Conservation (phyloP, 2,113 vertebrate genomes). For the Lichenostomus cassidix region DNA sequence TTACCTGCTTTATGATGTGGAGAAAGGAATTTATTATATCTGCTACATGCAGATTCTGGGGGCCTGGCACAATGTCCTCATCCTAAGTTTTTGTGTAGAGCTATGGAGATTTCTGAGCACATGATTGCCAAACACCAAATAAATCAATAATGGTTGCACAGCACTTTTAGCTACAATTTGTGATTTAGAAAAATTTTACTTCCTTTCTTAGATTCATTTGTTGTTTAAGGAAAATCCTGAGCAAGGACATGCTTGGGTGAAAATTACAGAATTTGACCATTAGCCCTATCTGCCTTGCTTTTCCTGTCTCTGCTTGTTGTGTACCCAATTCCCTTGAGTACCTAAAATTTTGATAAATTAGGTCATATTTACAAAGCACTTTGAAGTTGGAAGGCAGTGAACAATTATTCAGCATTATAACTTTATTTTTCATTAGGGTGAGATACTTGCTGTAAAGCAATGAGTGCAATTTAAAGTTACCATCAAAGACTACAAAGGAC, state of each 20-base stretch:
- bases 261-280: neutral
- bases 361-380: constrained; percentile 40
- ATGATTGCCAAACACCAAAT: neutral
- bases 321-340: neutral
- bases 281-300: neutral
- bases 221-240: neutral
- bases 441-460: constrained; percentile 12
- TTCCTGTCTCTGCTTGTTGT: neutral
- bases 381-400: constrained; percentile 39
- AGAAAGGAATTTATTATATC: neutral
- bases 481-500: constrained; percentile 55
- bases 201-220: neutral
- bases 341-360: constrained; percentile 14
- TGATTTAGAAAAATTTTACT: neutral
- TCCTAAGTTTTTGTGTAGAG: neutral
- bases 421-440: constrained; percentile 28
- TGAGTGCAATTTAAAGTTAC: constrained; percentile 46
- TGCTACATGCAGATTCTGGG: neutral
- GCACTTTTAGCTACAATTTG: neutral
- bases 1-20: neutral
- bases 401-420: constrained; percentile 47
- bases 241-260: neutral
- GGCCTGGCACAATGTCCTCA: neutral
- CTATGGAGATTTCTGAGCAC: neutral
- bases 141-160: neutral